Conservation (phyloP, 2,888 invertebrate species). For the Cryptus viduatorius region DNA sequence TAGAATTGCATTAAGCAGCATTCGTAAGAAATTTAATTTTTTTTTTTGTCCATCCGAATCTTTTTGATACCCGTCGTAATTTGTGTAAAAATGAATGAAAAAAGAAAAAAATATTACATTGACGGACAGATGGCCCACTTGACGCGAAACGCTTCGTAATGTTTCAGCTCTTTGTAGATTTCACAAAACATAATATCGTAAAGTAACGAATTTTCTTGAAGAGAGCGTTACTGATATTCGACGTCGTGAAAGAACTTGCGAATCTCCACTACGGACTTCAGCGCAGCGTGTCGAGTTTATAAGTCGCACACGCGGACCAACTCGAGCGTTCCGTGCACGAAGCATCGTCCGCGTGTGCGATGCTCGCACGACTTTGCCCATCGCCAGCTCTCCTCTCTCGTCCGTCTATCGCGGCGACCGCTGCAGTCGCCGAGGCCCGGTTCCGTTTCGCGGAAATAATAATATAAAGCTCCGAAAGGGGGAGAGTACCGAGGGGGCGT, state of each 20-base stretch:
- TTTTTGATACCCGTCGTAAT: no score
- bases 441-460: conserved; percentile 79
- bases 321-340: conserved; percentile 73
- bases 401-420: conserved; percentile 12
- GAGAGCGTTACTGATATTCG: conserved; percentile 8
- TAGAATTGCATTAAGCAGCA: no score
- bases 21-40: no score
- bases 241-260: conserved; percentile 32
- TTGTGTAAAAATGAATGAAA: no score
- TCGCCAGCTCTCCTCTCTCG: conserved; percentile 10
- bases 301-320: conserved; percentile 72
- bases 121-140: conserved; percentile 21
- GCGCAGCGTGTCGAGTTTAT: conserved; percentile 68
- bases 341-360: conserved; percentile 41
- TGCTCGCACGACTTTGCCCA: conserved; percentile 16
- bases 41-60: no score
- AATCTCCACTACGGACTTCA: conserved; percentile 54
- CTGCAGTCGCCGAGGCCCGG: conserved; percentile 67
- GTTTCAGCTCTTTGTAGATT: not conserved
- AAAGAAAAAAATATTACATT: not conserved
- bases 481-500: conserved; percentile 42
- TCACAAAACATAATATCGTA: not conserved
- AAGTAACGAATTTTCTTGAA: conserved; percentile 10
- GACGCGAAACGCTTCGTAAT: conserved; percentile 10
- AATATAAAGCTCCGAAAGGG: conserved; percentile 70